Percentiles rank a stretch among this genome's conserved stretches.
Evolutionary conservation across 2,888 invertebrate species (phyloP).

Genomic region (Leucophenga montana): DNA sequence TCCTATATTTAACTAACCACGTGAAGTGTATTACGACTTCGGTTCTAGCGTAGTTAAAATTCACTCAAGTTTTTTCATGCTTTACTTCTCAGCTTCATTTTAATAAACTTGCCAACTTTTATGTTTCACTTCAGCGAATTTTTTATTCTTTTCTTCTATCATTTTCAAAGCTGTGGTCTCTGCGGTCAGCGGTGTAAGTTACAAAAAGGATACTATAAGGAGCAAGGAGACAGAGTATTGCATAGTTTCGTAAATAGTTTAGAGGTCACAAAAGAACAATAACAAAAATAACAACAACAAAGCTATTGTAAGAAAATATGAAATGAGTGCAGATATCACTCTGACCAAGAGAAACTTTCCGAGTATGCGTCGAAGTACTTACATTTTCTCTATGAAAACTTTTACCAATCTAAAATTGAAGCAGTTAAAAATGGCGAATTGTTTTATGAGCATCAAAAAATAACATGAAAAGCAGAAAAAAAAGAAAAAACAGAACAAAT

Average conservation of each 20-base stretch:
- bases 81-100: background rate
- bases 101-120: constrained; percentile 22
- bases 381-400: background rate
- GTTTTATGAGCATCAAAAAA: constrained; percentile 3
- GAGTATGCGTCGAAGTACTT: background rate
- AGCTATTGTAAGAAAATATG: background rate
- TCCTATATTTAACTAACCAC: no score
- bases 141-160: background rate
- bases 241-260: constrained; percentile 9
- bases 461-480: background rate
- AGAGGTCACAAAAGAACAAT: background rate
- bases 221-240: background rate
- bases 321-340: no score
- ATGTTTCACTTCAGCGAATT: constrained; percentile 10
- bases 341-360: background rate
- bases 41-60: no score
- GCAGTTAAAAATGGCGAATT: constrained; percentile 15
- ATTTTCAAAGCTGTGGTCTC: background rate
- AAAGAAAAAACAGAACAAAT: background rate
- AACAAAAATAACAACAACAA: background rate
- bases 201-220: background rate
- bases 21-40: no score
- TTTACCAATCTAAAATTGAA: constrained; percentile 14
- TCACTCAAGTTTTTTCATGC: background rate
- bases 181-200: constrained; percentile 5